Conservation (phyloP, 2,888 invertebrate genomes). For the Epinotia demarniana region DNA sequence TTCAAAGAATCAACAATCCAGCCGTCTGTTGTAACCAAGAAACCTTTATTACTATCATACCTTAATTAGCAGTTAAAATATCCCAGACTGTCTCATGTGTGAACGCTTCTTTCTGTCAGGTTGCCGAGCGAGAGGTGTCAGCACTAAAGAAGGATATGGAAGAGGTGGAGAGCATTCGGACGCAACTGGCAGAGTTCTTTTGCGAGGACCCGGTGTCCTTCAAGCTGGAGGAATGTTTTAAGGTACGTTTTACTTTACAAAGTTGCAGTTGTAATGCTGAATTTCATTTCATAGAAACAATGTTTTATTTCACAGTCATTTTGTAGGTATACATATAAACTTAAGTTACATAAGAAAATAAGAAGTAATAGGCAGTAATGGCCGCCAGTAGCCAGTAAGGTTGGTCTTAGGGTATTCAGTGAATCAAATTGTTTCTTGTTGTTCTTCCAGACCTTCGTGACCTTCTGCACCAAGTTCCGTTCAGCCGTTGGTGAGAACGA, state of each 20-base stretch:
- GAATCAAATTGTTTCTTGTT: neutral
- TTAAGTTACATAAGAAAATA: too few species aligned
- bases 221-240: slow-evolving; percentile 97
- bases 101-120: slow-evolving; percentile 67
- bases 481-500: slow-evolving; percentile 94
- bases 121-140: slow-evolving; percentile 91
- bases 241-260: slow-evolving; percentile 76
- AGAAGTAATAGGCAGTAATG: too few species aligned
- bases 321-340: too few species aligned
- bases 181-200: slow-evolving; percentile 95
- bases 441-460: slow-evolving; percentile 85
- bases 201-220: slow-evolving; percentile 96
- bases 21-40: too few species aligned
- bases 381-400: too few species aligned
- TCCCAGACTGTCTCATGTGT: neutral
- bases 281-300: neutral
- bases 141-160: slow-evolving; percentile 92
- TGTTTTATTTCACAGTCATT: too few species aligned
- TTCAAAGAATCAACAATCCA: too few species aligned
- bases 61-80: too few species aligned
- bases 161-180: slow-evolving; percentile 91
- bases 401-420: too few species aligned
- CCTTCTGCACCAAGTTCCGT: slow-evolving; percentile 94
- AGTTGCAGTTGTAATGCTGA: neutral
- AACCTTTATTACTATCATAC: too few species aligned